Evolutionary conservation across 2,113 vertebrate genomes (phyloP), one percentile per base, ranked within the genome.

Genomic region (Callionymus lyra): DNA sequence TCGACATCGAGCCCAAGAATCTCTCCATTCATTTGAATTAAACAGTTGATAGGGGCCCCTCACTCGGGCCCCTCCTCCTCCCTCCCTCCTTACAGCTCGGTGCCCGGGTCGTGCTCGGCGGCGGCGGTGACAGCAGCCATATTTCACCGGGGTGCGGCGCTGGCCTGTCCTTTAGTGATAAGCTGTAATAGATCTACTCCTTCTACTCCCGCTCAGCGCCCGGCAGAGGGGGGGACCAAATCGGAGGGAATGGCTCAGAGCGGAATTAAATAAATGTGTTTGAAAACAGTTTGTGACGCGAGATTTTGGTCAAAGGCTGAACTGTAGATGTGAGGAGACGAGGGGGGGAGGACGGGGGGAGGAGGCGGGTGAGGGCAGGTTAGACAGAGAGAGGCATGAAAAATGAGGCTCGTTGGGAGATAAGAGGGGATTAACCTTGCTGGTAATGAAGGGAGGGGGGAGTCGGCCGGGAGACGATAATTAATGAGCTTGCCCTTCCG

Each of bases 161-260:
- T 41, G 48, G 82, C 84, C 89, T 97, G 93, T 80, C 68, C 84
- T 77, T 75, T 41, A 15, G 65, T 87, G 93, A 97, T 97, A 97
- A 97, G 91, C 87, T 76, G 68, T 91, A 91, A 97, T 90, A 91
- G 89, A 94, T 94, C 87, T 89, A 78, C 81, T 84, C 75, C 18
- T 38, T 62, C 74, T 45, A 74, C 76, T 88, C 85, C 85, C 62
- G 71, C 71, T 81, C 78, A 81, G 60, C 12, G 10, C 14, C 15
- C 33, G 39, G 16, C 32, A 19, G 33, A 27, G 41, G 54, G 2
- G 14, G 11, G 19, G 35, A 14, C 15, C 9, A 9, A 11, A 32
- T 31, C 15, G 38, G 9, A 16, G 14, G 13, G 14, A 11, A 31
- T 15, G 12, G 10, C 16, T 11, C 31, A 16, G 10, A 10, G 11